Evolutionary conservation across 2,113 vertebrate genomes (phyloP).

Genomic region (Antechinus stuartii): DNA sequence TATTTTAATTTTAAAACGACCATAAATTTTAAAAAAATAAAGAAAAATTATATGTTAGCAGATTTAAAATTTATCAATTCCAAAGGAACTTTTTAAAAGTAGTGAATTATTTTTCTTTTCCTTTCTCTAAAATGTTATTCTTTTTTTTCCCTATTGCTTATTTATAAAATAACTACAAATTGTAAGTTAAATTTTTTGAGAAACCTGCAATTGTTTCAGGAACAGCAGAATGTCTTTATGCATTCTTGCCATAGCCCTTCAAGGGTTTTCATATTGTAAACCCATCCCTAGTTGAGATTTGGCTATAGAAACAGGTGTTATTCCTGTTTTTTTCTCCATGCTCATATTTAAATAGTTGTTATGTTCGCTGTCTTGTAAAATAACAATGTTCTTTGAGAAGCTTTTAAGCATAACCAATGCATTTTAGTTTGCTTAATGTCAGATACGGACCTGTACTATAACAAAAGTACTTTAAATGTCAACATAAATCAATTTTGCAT

Average conservation of each 20-base stretch:
- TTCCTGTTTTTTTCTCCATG: slow-evolving; percentile 25
- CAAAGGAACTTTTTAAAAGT: not conserved
- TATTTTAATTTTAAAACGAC: not conserved
- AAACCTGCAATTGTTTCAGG: not conserved
- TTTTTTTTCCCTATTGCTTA: not conserved
- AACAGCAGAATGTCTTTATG: not conserved
- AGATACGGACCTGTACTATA: slow-evolving; percentile 71
- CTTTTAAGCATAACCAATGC: slow-evolving; percentile 79
- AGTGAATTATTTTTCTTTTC: not conserved
- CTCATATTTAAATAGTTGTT: slow-evolving; percentile 45
- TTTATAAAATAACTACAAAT: not conserved
- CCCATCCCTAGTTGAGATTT: slow-evolving; percentile 29
- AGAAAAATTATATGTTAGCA: not conserved
- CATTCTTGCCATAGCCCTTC: not conserved
- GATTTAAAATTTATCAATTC: not conserved
- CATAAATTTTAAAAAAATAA: not conserved
- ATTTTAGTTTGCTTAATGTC: slow-evolving; percentile 83
- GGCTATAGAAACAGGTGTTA: slow-evolving; percentile 22
- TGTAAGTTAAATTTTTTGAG: not conserved
- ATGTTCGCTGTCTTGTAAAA: slow-evolving; percentile 54
- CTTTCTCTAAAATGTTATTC: not conserved
- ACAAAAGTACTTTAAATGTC: slow-evolving; percentile 84
- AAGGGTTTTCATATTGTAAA: slow-evolving; percentile 18
- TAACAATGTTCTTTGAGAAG: slow-evolving; percentile 66
- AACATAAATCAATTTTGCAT: slow-evolving; percentile 87